These are phyloP conservation scores for Bergia sp. DNA, from an alignment of 92 coral and sea anemone genomes.

Conservation along the genomic window DNA sequence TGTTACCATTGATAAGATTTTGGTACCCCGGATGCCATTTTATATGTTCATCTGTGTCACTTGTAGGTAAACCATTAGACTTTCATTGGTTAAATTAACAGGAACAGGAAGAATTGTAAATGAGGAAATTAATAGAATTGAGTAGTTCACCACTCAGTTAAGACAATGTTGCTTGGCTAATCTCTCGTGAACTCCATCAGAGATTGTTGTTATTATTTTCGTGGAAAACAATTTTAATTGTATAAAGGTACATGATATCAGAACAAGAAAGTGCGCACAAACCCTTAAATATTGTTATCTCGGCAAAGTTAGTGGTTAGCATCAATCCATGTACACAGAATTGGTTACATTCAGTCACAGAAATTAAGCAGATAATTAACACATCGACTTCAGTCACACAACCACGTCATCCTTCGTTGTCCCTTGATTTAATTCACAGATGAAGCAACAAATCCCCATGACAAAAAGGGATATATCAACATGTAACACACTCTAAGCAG, in stretches of 20 bases:
- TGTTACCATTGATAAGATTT: conserved; percentile 4
- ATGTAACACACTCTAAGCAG: conserved; percentile 41
- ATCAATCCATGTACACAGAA: not conserved
- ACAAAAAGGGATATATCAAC: conserved; percentile 2
- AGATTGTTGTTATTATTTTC: not conserved
- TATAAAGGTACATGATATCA: not conserved
- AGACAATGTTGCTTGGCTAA: not conserved
- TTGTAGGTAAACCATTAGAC: not conserved
- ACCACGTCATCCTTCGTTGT: not conserved
- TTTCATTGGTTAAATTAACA: not conserved
- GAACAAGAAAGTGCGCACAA: not conserved
- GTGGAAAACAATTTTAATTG: no score
- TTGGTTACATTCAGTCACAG: not conserved
- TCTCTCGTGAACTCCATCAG: not conserved
- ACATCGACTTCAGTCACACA: not conserved
- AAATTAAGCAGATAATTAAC: no score
- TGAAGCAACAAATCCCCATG: not conserved
- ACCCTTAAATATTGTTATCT: not conserved
- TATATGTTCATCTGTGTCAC: conserved; percentile 5
- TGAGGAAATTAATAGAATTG: not conserved
- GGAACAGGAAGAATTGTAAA: not conserved
- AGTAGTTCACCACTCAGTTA: not conserved
- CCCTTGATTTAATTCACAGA: not conserved
- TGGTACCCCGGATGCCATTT: not conserved
- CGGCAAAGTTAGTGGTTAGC: not conserved